Conservation (phyloP, 2,113 vertebrate species). For the Terrapene triunguis region DNA sequence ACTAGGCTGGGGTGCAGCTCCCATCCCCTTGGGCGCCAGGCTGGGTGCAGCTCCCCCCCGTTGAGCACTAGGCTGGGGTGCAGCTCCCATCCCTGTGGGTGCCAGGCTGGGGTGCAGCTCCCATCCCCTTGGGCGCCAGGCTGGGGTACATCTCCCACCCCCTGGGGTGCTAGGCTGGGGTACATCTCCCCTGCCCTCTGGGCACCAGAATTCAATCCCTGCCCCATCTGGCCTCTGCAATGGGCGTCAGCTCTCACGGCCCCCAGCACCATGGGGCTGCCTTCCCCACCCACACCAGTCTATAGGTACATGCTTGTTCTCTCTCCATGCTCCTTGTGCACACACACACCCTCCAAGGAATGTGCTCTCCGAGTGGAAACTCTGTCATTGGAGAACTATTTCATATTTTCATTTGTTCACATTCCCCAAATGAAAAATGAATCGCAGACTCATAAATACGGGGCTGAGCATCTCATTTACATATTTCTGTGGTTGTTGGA, state of each 20-base stretch:
- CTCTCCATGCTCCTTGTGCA: not conserved
- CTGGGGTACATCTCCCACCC: not conserved
- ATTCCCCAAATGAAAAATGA: conserved; percentile 65
- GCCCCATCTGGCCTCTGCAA: fast-evolving
- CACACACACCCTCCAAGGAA: conserved; percentile 64
- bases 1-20: not conserved
- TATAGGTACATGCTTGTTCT: not conserved
- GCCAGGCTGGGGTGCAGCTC: not conserved
- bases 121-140: not conserved
- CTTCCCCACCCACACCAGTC: fast-evolving
- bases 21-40: no score
- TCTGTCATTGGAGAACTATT: conserved; percentile 72
- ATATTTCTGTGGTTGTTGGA: conserved; percentile 76
- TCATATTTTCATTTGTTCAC: conserved; percentile 62
- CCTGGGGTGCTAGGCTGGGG: not conserved
- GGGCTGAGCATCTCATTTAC: conserved; percentile 63
- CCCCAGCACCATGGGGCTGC: not conserved
- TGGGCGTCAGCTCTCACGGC: fast-evolving
- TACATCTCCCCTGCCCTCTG: not conserved
- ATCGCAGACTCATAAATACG: conserved; percentile 62
- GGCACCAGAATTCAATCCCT: not conserved
- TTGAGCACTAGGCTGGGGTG: no score
- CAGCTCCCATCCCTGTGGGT: not conserved
- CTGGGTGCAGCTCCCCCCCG: not conserved
- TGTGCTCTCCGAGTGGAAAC: conserved; percentile 61